Conservation (phyloP, 1,140 invertebrate genomes). For the Drosophila suzukii region DNA sequence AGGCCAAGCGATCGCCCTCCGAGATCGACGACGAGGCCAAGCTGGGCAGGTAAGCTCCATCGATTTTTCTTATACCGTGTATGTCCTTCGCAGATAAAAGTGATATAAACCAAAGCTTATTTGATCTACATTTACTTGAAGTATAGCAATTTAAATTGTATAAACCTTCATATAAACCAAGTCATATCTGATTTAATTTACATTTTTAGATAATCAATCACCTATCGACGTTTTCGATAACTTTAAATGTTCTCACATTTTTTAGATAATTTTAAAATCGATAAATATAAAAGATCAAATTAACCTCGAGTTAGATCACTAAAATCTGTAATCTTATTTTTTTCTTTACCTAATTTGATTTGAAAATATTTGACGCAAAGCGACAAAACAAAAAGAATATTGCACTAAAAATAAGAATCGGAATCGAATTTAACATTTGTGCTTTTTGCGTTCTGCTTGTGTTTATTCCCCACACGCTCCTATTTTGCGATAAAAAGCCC, state of each 20-base stretch:
- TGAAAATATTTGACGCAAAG: constrained; percentile 2
- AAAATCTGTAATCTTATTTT: constrained; percentile 3
- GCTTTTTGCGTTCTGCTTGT: constrained; percentile 51
- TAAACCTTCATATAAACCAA: not conserved
- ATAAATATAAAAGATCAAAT: not conserved
- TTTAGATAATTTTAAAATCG: too few relatives aligned
- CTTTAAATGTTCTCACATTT: too few relatives aligned
- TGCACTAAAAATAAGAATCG: constrained; percentile 72
- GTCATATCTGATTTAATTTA: not conserved
- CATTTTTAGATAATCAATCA: too few relatives aligned
- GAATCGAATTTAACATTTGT: constrained; percentile 40
- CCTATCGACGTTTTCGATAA: too few relatives aligned
- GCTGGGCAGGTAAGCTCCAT: constrained; percentile 89
- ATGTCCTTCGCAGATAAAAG: not conserved
- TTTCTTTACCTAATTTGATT: constrained; percentile 26
- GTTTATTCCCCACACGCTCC: constrained; percentile 40
- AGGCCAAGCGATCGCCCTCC: constrained; percentile 84
- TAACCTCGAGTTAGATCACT: constrained; percentile 1
- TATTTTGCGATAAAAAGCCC: constrained; percentile 45
- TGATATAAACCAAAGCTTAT: not conserved
- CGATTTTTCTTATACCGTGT: not conserved
- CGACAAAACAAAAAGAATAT: constrained; percentile 59
- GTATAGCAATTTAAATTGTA: too few relatives aligned
- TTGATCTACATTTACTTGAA: not conserved
- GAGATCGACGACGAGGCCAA: constrained; percentile 90